Evolutionary conservation across 2,113 vertebrate genomes (phyloP).

Genomic region (Monopterus albus): DNA sequence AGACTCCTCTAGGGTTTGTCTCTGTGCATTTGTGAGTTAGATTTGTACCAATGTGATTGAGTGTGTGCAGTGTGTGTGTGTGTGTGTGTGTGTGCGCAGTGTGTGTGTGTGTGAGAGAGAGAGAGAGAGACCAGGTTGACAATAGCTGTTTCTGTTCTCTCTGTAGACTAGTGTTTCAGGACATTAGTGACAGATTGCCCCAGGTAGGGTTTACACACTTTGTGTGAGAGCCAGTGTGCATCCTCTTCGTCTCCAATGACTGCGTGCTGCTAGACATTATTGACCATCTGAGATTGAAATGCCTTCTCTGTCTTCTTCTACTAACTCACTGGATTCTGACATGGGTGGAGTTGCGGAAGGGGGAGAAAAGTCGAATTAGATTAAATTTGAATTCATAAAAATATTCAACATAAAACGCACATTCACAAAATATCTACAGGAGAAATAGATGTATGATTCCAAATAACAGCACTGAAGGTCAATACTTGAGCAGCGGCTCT

Average conservation of each 20-base stretch:
- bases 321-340: slow-evolving; percentile 86
- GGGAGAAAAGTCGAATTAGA: slow-evolving; percentile 69
- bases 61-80: slow-evolving; percentile 47
- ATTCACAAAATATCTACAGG: not conserved
- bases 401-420: not conserved
- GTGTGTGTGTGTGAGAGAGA: slow-evolving; percentile 39
- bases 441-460: slow-evolving; percentile 2
- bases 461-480: not conserved
- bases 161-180: slow-evolving; percentile 89
- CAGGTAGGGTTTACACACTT: slow-evolving; percentile 84
- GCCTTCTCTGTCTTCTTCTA: slow-evolving; percentile 84
- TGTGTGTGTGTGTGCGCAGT: slow-evolving; percentile 49
- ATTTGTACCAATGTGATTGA: slow-evolving; percentile 71
- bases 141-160: slow-evolving; percentile 87
- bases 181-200: slow-evolving; percentile 87
- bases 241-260: slow-evolving; percentile 82
- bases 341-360: slow-evolving; percentile 82
- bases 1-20: slow-evolving; percentile 73
- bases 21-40: slow-evolving; percentile 72
- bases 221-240: slow-evolving; percentile 84
- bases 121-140: slow-evolving; percentile 81
- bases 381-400: slow-evolving; percentile 2
- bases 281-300: slow-evolving; percentile 85
- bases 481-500: not conserved
- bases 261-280: slow-evolving; percentile 83